Conservation (phyloP, 2,888 invertebrate genomes). For the Spicauda simplicius region DNA sequence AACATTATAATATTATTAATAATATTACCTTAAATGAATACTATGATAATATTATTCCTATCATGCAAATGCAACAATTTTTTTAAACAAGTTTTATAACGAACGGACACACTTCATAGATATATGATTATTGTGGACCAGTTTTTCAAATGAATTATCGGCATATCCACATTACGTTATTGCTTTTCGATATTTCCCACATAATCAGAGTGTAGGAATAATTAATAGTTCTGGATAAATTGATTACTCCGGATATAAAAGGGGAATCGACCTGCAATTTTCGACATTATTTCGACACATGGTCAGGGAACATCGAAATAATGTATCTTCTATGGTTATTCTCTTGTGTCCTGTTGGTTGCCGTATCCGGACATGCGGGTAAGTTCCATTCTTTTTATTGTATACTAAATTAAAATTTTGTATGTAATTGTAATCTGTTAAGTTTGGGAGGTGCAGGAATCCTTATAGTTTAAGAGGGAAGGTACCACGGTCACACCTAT, state of each 20-base stretch:
- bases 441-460: too few relatives aligned
- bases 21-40: too few relatives aligned
- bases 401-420: neutral
- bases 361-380: neutral
- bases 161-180: neutral
- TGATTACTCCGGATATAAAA: neutral
- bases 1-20: too few relatives aligned
- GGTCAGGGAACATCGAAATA: neutral
- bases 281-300: neutral
- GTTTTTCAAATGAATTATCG: too few relatives aligned
- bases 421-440: neutral
- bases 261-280: neutral
- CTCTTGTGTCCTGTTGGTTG: neutral
- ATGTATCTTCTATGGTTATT: neutral
- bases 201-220: neutral
- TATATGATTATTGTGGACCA: too few relatives aligned
- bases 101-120: too few relatives aligned
- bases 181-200: neutral
- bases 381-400: neutral
- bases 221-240: neutral
- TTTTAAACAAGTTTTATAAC: too few relatives aligned
- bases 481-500: too few relatives aligned
- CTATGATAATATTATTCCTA: too few relatives aligned
- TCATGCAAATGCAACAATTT: neutral
- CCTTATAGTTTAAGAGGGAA: too few relatives aligned